Base-by-base conservation (phyloP, 2,113 vertebrate genomes). In the Bostrychus sinensis region DNA sequence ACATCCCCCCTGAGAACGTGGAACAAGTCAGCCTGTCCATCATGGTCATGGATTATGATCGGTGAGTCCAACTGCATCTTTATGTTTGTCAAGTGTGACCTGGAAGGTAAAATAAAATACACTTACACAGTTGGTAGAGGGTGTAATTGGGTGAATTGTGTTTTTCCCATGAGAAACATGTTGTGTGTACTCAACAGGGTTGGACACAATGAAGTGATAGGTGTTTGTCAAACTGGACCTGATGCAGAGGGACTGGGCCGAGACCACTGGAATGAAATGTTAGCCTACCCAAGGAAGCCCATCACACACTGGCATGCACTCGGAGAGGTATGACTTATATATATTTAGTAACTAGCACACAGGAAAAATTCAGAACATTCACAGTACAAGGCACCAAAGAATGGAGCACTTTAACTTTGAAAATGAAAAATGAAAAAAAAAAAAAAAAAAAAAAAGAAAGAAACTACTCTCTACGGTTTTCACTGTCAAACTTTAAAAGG, bases 221-320 rank as follows among this genome's bases (percentile, higher is more conserved):
- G 97, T 0, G 93, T 99, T 0, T 98, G 96, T 55, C 91, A 86
- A 59, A 90, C 94, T 1, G 97, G 97, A 60, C 94, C 96, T 14
- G 96, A 99, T 0, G 96, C 96, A 0, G 92, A 97, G 75, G 97
- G 97, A 13, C 94, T 99, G 20, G 97, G 97, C 70, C 91, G 97
- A 64, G 96, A 97, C 85, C 97, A 99, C 60, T 99, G 97, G 97
- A 98, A 98, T 0, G 97, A 99, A 88, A 99, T 99, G 97, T 45
- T 99, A 86, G 94, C 96, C 62, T 98, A 99, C 61, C 96, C 96
- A 1, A 92, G 97, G 20, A 99, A 99, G 71, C 97, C 97, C 56
- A 98, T 99, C 77, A 98, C 97, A 16, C 97, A 99, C 56, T 99
- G 97, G 97, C 97, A 99, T 56, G 92, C 94, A 7, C 89, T 99